Evolutionary conservation across 2,113 vertebrate genomes (phyloP).

Genomic region (Neotragus moschatus): DNA sequence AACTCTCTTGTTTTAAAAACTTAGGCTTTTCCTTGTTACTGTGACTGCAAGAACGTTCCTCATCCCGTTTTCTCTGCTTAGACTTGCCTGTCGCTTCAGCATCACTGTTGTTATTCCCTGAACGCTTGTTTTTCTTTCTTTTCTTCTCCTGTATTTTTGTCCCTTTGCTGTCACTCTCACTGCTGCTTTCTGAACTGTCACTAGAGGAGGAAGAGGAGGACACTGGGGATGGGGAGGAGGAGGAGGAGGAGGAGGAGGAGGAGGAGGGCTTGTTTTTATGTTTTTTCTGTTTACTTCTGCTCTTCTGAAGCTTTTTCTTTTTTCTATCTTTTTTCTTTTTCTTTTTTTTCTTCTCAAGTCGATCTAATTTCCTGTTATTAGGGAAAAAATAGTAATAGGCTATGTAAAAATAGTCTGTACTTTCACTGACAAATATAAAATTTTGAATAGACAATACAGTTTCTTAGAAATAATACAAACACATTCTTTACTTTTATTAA

Average conservation of each 20-base stretch:
- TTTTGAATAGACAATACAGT: background rate
- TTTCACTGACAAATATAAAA: background rate
- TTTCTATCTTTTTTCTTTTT: conserved; percentile 86
- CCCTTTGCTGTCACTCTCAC: conserved; percentile 82
- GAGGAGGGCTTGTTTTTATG: conserved; percentile 83
- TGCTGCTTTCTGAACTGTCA: conserved; percentile 83
- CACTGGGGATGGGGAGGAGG: background rate
- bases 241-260: background rate
- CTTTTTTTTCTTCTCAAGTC: conserved; percentile 92
- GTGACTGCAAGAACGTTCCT: conserved; percentile 76
- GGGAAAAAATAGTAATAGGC: conserved; percentile 64
- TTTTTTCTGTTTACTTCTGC: conserved; percentile 87
- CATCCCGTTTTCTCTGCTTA: conserved; percentile 80
- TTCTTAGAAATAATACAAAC: conserved; percentile 36
- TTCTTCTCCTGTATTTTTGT: conserved; percentile 84
- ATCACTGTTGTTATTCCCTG: conserved; percentile 81
- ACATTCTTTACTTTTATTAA: conserved; percentile 11
- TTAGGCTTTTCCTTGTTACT: conserved; percentile 76
- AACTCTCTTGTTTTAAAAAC: conserved; percentile 72
- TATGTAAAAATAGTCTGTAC: conserved; percentile 35
- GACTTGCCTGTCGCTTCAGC: conserved; percentile 79
- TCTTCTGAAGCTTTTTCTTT: conserved; percentile 90
- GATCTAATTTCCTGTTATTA: conserved; percentile 93
- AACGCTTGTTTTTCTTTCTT: conserved; percentile 83
- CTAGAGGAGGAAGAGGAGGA: conserved; percentile 63